Base-by-base conservation (phyloP, 2,113 vertebrate species). In the Periophthalmus modestus region DNA sequence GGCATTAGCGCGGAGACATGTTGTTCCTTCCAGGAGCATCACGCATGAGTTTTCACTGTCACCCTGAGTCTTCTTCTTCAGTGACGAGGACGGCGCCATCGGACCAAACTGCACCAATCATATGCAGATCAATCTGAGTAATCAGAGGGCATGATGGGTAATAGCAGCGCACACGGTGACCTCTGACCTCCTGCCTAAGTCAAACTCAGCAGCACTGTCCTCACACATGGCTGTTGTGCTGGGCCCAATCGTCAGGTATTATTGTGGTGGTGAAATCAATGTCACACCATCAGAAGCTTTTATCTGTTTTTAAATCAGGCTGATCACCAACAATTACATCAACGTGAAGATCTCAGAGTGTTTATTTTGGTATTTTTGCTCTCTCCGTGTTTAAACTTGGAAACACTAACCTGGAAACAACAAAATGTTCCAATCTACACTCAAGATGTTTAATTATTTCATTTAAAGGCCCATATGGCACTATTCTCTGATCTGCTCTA, bases 101-200 rank as follows among this genome's bases (percentile, higher is more conserved):
- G 65, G 75, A 81, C 24, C 6, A 55, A 34, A 33, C 36, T 70
- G 18, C 63, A 77, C 28, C 23, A 28, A 74, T 52, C 46, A 78
- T 70, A 69, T 66, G 62, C 39, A 13, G 68, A 86, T 86, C 80
- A 80, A 86, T 87, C 7, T 48, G 59, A 7, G 72, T 66, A 69
- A 62, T 54, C n/a, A 62, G 6, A 63, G 62, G 69, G 13, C 72
- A 70, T 69, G 65, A 58, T 58, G 39, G 18, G 61, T 71, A 73
- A 79, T 62, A 28, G 23, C 12, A 36, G 63, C 66, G 66, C 71
- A 75, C 39, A 74, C 65, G 39, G 14, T 68, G 4, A 57, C 5
- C 3, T 16, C 5, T 48, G 62, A 39, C 19, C 47, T 61, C 36
- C 15, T 24, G 15, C 34, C 24, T 24, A 43, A 68, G 6, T 13